Evolutionary conservation across 2,113 vertebrate genomes (phyloP).

Genomic region (Donacobius atricapilla): DNA sequence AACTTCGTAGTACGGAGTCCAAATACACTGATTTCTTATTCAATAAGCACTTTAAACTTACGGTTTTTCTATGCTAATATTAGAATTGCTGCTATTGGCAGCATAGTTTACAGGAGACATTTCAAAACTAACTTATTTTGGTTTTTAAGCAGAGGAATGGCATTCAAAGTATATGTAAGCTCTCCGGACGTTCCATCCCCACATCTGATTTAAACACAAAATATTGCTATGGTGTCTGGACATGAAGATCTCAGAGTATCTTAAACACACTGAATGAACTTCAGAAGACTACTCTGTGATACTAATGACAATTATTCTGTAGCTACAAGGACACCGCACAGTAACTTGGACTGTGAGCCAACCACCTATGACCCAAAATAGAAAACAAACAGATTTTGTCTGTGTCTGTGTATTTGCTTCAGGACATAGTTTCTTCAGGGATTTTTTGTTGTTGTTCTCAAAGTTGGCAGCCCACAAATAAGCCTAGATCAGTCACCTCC

Average conservation of each 20-base stretch:
- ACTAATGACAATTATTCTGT: background rate
- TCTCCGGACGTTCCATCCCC: background rate
- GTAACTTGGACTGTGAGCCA: background rate
- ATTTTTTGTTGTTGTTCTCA: background rate
- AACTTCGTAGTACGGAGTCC: background rate
- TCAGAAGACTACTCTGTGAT: background rate
- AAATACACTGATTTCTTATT: background rate
- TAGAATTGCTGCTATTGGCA: background rate
- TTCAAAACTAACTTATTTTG: background rate
- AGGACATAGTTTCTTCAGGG: background rate
- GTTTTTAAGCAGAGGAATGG: background rate
- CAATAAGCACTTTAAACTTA: background rate
- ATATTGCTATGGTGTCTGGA: background rate
- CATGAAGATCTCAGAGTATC: background rate
- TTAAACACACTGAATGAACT: background rate
- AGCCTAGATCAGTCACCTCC: background rate
- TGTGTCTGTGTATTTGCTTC: background rate
- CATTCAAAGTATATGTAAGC: background rate
- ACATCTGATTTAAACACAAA: background rate
- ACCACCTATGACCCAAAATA: rapidly evolving
- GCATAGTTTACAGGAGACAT: background rate
- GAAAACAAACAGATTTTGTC: background rate
- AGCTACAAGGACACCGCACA: background rate
- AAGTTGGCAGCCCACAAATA: background rate
- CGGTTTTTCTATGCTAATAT: background rate